Evolutionary conservation across 1,140 invertebrate species (phyloP), one percentile per base, ranked within the genome.

Genomic region (Mamestra configurata): DNA sequence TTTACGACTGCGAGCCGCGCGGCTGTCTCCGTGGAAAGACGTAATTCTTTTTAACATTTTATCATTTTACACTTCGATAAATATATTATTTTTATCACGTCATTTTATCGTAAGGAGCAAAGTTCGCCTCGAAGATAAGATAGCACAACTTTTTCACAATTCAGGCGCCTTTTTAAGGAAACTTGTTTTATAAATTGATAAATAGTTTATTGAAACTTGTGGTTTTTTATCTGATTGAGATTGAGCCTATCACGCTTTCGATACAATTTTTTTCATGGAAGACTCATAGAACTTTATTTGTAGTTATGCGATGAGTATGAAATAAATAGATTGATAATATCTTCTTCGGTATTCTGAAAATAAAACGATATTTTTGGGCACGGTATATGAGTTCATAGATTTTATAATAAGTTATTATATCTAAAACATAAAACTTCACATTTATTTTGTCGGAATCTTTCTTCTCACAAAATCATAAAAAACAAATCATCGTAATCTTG

Each of bases 101-200:
- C 27, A 37, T 35, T 61, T 76, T 79, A 79, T 79, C 78, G 40
- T 72, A 13, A 40, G 57, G 78, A 79, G 24, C 78, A 79, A 79
- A 79, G 78, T 73, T 79, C 78, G 46, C 35, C 20, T 35, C 22
- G 20, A n/a, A 40, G 78, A 79, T 79, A 73, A 79, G 78, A 79
- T 79, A 73, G 31, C 27, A 20, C 10, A n/a, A 35, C 0, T 77
- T 68, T 76, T 76, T 46, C 31, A 20, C 40, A 18, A 31, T 76
- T 37, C 53, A 13, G 43, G n/a, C 35, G 71, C 35, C 73, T 20
- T 27, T 61, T 61, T 11, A 46, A 20, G 55, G 18, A 46, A 43
- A 61, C 18, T 15, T 61, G 5, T 61, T 8, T 43, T 66, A 10
- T 46, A 35, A 57, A 18, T 15, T 59, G n/a, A n/a, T 7, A 35